These are phyloP conservation scores for Riparia riparia DNA, from an alignment of 2,113 vertebrate genomes.

Conservation along the genomic window DNA sequence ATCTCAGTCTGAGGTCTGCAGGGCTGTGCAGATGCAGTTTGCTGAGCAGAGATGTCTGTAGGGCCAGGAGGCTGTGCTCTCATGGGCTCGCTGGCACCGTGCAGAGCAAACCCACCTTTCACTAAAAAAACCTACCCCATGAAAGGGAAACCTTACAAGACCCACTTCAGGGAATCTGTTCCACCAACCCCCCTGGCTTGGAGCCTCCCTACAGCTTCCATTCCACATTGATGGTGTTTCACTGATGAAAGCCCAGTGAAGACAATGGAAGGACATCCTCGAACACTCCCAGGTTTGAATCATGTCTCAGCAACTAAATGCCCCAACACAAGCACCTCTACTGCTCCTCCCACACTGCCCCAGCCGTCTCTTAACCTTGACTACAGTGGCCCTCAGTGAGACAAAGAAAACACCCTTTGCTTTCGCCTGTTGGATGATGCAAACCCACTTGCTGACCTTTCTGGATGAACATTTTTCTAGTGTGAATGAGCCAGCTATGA, in stretches of 20 bases:
- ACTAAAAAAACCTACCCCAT: not conserved
- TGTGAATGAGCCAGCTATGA: slow-evolving; percentile 70
- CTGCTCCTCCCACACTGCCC: slow-evolving; percentile 18
- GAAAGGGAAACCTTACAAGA: not conserved
- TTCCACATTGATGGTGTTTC: not conserved
- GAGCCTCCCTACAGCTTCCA: not conserved
- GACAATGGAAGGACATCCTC: not conserved
- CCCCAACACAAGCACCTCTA: not conserved
- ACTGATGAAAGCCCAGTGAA: not conserved
- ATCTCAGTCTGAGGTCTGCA: not conserved
- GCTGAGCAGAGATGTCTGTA: not conserved
- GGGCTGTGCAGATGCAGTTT: not conserved
- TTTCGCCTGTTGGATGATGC: slow-evolving; percentile 23
- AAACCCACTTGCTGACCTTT: slow-evolving; percentile 65
- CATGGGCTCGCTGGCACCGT: fast-evolving
- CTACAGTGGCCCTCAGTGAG: slow-evolving; percentile 37
- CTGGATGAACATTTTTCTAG: slow-evolving; percentile 65
- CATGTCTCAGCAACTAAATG: not conserved
- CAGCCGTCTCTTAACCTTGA: not conserved
- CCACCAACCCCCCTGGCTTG: not conserved
- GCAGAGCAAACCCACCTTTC: not conserved
- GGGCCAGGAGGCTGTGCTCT: not conserved
- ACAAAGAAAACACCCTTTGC: slow-evolving; percentile 55
- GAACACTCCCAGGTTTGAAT: not conserved
- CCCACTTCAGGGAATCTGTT: not conserved